Conservation (phyloP, 2,888 invertebrate species). For the Mongoloraphidia duomilia region DNA sequence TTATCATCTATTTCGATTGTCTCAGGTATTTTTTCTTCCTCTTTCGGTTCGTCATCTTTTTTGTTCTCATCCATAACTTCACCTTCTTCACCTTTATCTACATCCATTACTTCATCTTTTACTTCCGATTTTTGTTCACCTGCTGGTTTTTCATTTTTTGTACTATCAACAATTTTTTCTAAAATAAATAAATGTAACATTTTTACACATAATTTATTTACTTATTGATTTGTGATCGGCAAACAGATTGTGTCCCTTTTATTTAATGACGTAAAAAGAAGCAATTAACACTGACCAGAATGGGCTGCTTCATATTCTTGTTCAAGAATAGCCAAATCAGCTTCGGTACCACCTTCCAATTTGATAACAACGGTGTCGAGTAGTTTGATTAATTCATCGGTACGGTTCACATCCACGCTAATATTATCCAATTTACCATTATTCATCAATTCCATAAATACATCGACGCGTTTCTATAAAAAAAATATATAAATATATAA, state of each 20-base stretch:
- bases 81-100: conserved; percentile 16
- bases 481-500: conserved; percentile 10
- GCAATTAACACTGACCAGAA: conserved; percentile 10
- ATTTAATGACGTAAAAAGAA: neutral
- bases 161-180: conserved; percentile 10
- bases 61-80: conserved; percentile 34
- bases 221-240: neutral
- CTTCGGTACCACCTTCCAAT: conserved; percentile 83
- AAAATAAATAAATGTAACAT: neutral
- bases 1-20: conserved; percentile 26
- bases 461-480: conserved; percentile 67
- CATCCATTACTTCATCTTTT: conserved; percentile 14
- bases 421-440: conserved; percentile 59
- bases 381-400: conserved; percentile 67
- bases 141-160: conserved; percentile 18
- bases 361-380: conserved; percentile 94
- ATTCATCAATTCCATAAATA: conserved; percentile 74
- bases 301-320: conserved; percentile 34
- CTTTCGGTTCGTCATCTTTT: conserved; percentile 25
- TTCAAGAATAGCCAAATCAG: conserved; percentile 78
- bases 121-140: conserved; percentile 18
- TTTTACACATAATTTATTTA: neutral
- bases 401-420: conserved; percentile 73
- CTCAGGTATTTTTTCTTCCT: conserved; percentile 24
- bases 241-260: neutral